Percentiles rank a stretch among this genome's conserved stretches.
Evolutionary conservation across 2,113 vertebrate species (phyloP).

Genomic region (Centropus unirufus): DNA sequence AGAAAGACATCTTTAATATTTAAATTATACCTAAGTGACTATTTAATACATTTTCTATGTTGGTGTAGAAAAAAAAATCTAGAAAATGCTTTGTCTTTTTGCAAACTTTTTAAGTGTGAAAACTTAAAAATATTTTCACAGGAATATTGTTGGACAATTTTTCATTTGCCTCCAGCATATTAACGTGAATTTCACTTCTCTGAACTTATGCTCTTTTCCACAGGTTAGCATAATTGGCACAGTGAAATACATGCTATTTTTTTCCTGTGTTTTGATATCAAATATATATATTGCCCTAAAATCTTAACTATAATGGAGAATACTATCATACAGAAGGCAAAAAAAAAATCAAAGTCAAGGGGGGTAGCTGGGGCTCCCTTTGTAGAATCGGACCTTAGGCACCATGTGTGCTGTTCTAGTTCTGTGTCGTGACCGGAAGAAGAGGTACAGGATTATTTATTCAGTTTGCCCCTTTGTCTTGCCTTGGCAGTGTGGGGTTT

Average conservation of each 20-base stretch:
- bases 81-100: background rate
- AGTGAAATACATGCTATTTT: background rate
- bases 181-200: background rate
- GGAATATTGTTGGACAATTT: background rate
- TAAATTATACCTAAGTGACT: background rate
- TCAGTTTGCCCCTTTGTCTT: background rate
- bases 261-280: background rate
- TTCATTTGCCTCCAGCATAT: background rate
- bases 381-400: background rate
- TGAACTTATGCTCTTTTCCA: background rate
- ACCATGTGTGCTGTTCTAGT: fast-evolving
- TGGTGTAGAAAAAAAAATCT: background rate
- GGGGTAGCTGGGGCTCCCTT: background rate
- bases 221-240: background rate
- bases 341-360: background rate
- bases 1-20: background rate
- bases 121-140: background rate
- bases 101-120: background rate
- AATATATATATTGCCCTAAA: background rate
- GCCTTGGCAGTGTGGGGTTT: no score
- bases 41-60: background rate
- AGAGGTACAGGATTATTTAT: background rate
- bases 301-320: background rate
- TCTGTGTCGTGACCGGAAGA: fast-evolving
- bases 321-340: background rate